These are phyloP conservation scores for Peromyscus nudipes DNA, from an alignment of 2,797 vertebrate species.

Conservation along the genomic window DNA sequence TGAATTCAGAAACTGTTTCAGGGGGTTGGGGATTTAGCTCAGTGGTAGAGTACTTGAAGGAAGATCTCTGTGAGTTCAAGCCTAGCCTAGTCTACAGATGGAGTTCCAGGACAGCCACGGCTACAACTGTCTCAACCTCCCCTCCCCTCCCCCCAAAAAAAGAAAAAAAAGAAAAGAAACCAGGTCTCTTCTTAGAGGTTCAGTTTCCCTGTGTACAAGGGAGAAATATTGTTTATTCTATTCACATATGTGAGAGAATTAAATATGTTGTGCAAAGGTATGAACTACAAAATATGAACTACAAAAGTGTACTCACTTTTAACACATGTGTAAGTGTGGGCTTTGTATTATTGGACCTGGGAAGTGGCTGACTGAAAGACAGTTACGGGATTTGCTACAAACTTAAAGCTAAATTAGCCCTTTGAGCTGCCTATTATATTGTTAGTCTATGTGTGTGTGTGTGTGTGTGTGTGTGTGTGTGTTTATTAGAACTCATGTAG, in stretches of 20 bases:
- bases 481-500: neutral
- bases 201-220: neutral
- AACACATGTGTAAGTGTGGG: neutral
- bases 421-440: neutral
- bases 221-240: slow-evolving; percentile 22
- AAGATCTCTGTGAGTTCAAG: neutral
- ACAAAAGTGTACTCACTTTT: neutral
- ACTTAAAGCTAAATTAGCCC: slow-evolving; percentile 10
- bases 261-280: slow-evolving; percentile 28
- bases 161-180: neutral
- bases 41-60: no score
- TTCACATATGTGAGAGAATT: slow-evolving; percentile 9
- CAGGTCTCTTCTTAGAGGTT: neutral
- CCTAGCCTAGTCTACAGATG: neutral
- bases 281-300: neutral
- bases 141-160: neutral
- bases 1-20: slow-evolving; percentile 62
- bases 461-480: no score
- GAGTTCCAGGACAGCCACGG: neutral
- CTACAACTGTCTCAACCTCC: neutral
- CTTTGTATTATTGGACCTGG: neutral
- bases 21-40: neutral
- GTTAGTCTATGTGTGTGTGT: neutral
- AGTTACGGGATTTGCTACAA: neutral
- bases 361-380: neutral